Conservation (phyloP, 2,797 vertebrate species). For the Tenualosa thibaudeaui region DNA sequence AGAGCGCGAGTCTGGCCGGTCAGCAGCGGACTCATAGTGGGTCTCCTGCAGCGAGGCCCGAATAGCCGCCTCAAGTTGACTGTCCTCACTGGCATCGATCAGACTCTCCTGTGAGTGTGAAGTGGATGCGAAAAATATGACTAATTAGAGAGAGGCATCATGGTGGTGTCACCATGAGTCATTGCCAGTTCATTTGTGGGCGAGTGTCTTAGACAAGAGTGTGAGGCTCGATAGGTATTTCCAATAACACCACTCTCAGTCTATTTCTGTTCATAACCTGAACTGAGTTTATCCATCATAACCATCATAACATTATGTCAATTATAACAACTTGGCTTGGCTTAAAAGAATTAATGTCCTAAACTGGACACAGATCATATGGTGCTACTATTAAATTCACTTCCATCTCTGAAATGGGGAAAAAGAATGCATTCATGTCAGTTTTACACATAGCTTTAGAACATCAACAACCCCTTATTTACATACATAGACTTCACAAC, state of each 20-base stretch:
- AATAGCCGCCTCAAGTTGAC: constrained; percentile 97
- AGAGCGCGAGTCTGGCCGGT: constrained; percentile 82
- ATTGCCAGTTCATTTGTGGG: background rate
- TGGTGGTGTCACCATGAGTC: background rate
- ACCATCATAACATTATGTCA: too few relatives aligned
- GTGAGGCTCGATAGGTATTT: background rate
- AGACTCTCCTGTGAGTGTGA: constrained; percentile 86
- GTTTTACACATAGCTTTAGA: background rate
- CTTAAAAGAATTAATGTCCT: background rate
- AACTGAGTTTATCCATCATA: background rate
- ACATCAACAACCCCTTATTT: background rate
- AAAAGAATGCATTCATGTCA: background rate
- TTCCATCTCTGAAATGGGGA: background rate
- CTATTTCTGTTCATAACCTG: background rate
- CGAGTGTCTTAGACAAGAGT: background rate
- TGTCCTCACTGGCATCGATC: constrained; percentile 98
- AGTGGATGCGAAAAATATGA: background rate
- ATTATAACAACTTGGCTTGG: too few relatives aligned
- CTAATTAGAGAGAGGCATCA: background rate
- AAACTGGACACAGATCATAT: background rate
- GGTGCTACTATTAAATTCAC: background rate
- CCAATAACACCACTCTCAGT: background rate
- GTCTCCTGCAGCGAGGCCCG: constrained; percentile 96
- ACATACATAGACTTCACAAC: background rate
- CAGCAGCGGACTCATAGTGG: constrained; percentile 90